Base-by-base conservation (phyloP, 2,797 vertebrate species). In the Acomys russatus region DNA sequence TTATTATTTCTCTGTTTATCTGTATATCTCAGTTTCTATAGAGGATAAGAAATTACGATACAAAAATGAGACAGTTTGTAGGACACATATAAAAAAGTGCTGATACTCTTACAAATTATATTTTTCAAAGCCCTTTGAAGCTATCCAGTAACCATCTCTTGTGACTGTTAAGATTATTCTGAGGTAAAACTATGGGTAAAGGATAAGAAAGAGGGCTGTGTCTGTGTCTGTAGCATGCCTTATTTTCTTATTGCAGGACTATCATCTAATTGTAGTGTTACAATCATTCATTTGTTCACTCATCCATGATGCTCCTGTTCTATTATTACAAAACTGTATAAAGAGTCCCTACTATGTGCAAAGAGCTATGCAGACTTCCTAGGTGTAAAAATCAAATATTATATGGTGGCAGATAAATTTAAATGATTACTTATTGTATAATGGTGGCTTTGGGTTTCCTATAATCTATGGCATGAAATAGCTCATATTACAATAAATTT, bases 1-100 rank as follows among this genome's bases (percentile, higher is more conserved):
- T 96, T 59, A 18, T 59, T 93, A 93, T 91, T 61, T 80, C 90
- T 92, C 92, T 54, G 11, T 12, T 93, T 90, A 12, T 9, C 38
- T 76, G 77, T 88, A 63, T 33, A 96, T 78, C 23, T 35, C 17
- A 78, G 15, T 54, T 44, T 49, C 63, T 89, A 76, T n/a, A 22
- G 61, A 87, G 96, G n/a, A 9, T 20, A 10, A 86, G 9, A 38
- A 66, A 84, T 78, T 88, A 56, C 2, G 78, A 54, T 89, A 35
- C 74, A 9, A 77, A 94, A 90, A 85, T 0, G 4, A 30, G 63
- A 77, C 10, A 89, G 1, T 5, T 70, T 56, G 0, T 79, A 64
- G 71, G 4, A 79, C 23, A 49, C 11, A 4, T 66, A 91, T 74
- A 68, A 83, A 73, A 9, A 86, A 82, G 77, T 96, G 38, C 89